Conservation (phyloP, 2,113 vertebrate genomes). For the Notiomystis cincta region DNA sequence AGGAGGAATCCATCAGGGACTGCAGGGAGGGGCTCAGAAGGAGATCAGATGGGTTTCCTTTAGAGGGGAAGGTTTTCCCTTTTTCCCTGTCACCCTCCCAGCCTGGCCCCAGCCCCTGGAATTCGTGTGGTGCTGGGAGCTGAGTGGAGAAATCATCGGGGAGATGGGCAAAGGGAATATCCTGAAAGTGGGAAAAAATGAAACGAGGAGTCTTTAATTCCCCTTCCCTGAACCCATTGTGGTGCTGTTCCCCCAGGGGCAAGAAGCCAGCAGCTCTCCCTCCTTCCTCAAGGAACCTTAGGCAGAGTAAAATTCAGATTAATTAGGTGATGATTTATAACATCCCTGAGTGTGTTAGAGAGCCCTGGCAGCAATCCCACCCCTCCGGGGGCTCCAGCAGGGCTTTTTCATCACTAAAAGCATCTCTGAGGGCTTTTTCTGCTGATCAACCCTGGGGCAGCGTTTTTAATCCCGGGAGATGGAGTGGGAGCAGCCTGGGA, state of each 20-base stretch:
- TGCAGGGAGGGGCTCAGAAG: background rate
- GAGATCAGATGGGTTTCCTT: too few species aligned
- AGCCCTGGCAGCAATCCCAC: background rate
- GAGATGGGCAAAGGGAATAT: background rate
- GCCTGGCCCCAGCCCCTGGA: background rate
- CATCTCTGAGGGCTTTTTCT: background rate
- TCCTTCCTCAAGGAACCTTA: background rate
- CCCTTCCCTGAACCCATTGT: background rate
- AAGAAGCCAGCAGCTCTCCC: background rate
- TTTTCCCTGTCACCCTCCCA: background rate
- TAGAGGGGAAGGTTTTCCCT: too few species aligned
- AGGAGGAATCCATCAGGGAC: background rate
- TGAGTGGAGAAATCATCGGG: background rate
- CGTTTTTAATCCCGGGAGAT: fast-evolving
- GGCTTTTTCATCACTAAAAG: background rate
- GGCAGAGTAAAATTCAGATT: background rate
- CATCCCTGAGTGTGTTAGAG: background rate
- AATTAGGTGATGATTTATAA: background rate
- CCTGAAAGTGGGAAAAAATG: background rate
- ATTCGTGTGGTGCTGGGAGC: background rate
- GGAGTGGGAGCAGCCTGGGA: background rate
- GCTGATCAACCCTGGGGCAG: background rate
- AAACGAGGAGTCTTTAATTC: background rate
- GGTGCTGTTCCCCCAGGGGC: background rate
- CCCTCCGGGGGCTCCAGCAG: background rate